phyloP scores from a whole-genome alignment of 1,140 invertebrate species.

The Bombus terrestris region DNA sequence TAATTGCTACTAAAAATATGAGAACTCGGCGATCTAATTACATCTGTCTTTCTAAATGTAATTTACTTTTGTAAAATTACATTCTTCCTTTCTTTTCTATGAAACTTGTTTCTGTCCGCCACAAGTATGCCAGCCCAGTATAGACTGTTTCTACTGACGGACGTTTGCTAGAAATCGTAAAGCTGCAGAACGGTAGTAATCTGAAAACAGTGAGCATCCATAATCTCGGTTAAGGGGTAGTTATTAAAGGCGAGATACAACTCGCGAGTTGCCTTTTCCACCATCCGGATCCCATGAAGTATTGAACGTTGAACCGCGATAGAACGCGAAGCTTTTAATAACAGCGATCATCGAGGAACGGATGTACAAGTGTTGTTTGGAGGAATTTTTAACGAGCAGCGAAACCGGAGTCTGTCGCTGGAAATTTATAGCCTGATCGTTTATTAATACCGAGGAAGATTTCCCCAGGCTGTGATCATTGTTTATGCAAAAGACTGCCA shows the following conservation, averaged over 20 bases:
- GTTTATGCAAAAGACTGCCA: conserved; percentile 61
- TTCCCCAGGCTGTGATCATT: conserved; percentile 57
- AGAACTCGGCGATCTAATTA: background rate
- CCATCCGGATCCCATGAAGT: background rate
- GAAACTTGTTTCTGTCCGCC: background rate
- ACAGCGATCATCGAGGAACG: conserved; percentile 22
- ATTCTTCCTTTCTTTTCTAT: background rate
- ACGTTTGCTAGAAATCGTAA: too few relatives aligned
- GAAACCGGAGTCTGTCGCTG: background rate
- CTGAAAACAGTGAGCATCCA: background rate
- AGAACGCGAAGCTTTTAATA: conserved; percentile 18
- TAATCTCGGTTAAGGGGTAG: background rate
- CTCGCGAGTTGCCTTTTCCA: background rate
- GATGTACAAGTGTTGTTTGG: background rate
- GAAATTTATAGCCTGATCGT: conserved; percentile 37
- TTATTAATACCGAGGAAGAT: conserved; percentile 42
- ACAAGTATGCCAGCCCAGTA: background rate
- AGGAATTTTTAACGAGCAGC: conserved; percentile 41
- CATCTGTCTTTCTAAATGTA: background rate
- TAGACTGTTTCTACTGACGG: background rate
- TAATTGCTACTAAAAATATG: too few relatives aligned
- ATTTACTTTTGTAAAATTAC: background rate
- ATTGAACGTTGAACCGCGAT: background rate
- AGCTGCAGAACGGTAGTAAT: background rate
- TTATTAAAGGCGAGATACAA: background rate